Evolutionary conservation across 2,888 invertebrate genomes (phyloP).

Genomic region (Stenotaenia linearis): DNA sequence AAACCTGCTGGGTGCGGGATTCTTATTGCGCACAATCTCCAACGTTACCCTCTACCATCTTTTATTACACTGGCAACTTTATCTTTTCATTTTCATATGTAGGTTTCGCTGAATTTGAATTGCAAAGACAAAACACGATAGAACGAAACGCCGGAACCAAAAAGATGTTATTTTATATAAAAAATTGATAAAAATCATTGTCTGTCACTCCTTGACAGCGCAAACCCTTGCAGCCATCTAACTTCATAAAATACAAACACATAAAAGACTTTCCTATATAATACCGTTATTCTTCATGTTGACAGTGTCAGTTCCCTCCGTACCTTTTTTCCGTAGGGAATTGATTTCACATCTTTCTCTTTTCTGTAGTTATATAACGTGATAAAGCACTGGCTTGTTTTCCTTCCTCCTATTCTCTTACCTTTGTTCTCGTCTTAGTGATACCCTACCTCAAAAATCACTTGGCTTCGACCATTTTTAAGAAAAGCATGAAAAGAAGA

Average conservation of each 20-base stretch:
- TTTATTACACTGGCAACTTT: conserved; percentile 10
- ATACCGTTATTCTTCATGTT: conserved; percentile 11
- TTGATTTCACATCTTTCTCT: conserved; percentile 17
- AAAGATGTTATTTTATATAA: background rate
- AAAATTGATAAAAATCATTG: conserved; percentile 13
- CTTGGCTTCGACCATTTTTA: conserved; percentile 1
- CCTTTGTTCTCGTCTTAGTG: conserved; percentile 17
- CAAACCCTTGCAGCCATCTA: background rate
- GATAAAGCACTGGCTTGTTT: conserved; percentile 17
- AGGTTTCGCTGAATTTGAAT: conserved; percentile 14
- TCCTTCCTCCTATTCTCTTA: conserved; percentile 10
- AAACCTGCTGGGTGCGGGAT: background rate
- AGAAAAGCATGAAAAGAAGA: background rate
- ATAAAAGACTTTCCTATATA: background rate
- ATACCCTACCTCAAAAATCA: conserved; percentile 20
- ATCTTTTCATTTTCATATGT: conserved; percentile 12
- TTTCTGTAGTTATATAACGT: background rate
- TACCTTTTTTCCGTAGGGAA: background rate
- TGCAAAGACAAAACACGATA: background rate
- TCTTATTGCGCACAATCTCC: conserved; percentile 10
- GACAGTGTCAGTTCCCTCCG: background rate
- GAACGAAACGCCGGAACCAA: background rate
- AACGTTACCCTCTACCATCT: background rate
- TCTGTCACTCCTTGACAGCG: background rate
- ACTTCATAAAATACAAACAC: conserved; percentile 13